Evolutionary conservation across 1,140 invertebrate species (phyloP), one percentile per base, ranked within the genome.

Genomic region (Drosophila bifasciata): DNA sequence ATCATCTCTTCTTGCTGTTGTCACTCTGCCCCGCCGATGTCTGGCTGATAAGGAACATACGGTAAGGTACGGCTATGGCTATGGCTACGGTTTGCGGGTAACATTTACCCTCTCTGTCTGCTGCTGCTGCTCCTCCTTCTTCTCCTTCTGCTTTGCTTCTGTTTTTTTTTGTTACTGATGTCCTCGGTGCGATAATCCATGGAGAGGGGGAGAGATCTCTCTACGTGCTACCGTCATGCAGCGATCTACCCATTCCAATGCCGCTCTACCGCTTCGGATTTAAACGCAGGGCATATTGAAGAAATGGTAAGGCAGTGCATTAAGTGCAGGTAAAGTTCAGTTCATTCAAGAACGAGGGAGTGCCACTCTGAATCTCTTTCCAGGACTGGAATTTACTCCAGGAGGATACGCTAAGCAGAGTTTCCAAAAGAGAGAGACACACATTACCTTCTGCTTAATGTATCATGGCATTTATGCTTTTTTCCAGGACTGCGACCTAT

Each of bases 161-260:
- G 53, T 39, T 17, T 50, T n/a, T 39, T 17, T 50, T n/a, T 48
- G 46, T 21, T 28, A 43, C 25, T 40, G 70, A 83, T 83, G 61
- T 78, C 74, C 67, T 71, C 50, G 46, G 15, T 16, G 53, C 39
- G 80, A 84, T 85, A 85, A 79, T 44, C 48, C 28, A 32, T 21
- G 45, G 32, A 61, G 28, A 32, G 28, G 28, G 28, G 28, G 28
- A 9, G 28, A 13, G 11, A 36, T 36, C 32, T 36, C 32, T 66
- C 74, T 83, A 83, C 79, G 79, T 83, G 79, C 75, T 75, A 75
- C 66, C 21, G 43, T 57, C 56, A 70, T 63, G 46, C 17, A 45
- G 15, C 25, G 13, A 17, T 17, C 36, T 21, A n/a, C n/a, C n/a
- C n/a, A n/a, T 23, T 39, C 16, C 36, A 36, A 7, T 23, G n/a